Evolutionary conservation across 2,113 vertebrate species (phyloP).

Genomic region (Callionymus lyra): DNA sequence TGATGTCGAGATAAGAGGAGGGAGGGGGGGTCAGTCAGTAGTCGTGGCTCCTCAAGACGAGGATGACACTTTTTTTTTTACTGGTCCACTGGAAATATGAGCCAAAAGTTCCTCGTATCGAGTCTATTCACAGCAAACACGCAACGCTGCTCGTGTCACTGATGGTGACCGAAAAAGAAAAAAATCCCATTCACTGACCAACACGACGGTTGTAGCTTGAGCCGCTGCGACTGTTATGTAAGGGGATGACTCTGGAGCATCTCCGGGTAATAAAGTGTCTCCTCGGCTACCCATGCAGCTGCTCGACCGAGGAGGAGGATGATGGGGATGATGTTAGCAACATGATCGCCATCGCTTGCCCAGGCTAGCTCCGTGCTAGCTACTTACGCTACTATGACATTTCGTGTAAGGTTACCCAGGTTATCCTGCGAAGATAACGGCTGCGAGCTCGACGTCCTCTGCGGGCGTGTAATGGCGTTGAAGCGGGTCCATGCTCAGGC

Average conservation of each 20-base stretch:
- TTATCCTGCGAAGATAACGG: constrained; percentile 51
- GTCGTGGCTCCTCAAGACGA: constrained; percentile 5
- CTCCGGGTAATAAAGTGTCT: constrained; percentile 39
- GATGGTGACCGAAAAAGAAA: constrained; percentile 23
- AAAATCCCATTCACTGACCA: constrained; percentile 37
- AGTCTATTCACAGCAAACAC: constrained; percentile 21
- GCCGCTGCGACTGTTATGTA: constrained; percentile 44
- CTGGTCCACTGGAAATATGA: neutral
- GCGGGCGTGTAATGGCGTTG: constrained; percentile 16
- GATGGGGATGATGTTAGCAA: constrained; percentile 31
- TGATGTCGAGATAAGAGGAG: constrained; percentile 40
- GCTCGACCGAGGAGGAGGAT: too few relatives aligned
- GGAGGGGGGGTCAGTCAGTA: too few relatives aligned
- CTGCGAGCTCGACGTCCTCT: constrained; percentile 20
- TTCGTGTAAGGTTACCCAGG: constrained; percentile 64
- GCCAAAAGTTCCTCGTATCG: too few relatives aligned
- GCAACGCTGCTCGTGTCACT: constrained; percentile 20
- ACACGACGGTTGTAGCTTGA: constrained; percentile 27
- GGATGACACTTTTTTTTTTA: neutral
- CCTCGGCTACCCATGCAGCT: constrained; percentile 43
- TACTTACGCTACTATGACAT: constrained; percentile 58
- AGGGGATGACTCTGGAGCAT: constrained; percentile 57
- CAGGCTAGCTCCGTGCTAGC: constrained; percentile 58
- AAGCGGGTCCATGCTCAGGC: constrained; percentile 49
- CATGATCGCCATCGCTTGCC: constrained; percentile 46